phyloP scores from a whole-genome alignment of 2,113 vertebrate genomes.

The Rhinoderma darwinii region DNA sequence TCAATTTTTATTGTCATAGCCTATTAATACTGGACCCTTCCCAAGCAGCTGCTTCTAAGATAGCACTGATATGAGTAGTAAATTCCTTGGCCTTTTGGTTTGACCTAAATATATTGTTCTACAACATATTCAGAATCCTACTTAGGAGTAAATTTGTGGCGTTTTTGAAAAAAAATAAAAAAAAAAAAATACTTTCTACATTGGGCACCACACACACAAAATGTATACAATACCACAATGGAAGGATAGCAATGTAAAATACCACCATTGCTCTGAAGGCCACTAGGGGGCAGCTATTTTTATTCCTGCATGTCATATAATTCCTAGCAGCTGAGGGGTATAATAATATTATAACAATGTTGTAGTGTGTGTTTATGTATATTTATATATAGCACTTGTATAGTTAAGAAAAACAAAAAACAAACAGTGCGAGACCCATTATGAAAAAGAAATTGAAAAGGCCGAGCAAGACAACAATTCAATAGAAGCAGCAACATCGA shows the following conservation, averaged over 20 bases:
- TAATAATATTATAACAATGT: neutral
- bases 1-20: neutral
- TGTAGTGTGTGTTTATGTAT: too few relatives aligned
- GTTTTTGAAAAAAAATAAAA: neutral
- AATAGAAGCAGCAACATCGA: constrained; percentile 62
- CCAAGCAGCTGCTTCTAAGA: neutral
- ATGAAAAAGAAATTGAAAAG: neutral
- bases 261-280: constrained; percentile 17
- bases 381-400: constrained; percentile 11
- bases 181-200: neutral
- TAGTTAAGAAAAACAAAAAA: neutral
- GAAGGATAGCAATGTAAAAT: neutral
- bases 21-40: neutral
- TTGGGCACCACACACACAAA: too few relatives aligned
- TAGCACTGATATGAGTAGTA: neutral
- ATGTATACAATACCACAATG: neutral
- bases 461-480: neutral
- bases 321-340: neutral
- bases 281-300: constrained; percentile 23
- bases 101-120: constrained; percentile 26
- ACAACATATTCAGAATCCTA: constrained; percentile 21
- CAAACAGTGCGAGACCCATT: neutral
- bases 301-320: neutral
- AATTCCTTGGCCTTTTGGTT: constrained; percentile 33
- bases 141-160: neutral